Conservation (phyloP, 2,888 invertebrate species). For the Nephrotoma flavescens region DNA sequence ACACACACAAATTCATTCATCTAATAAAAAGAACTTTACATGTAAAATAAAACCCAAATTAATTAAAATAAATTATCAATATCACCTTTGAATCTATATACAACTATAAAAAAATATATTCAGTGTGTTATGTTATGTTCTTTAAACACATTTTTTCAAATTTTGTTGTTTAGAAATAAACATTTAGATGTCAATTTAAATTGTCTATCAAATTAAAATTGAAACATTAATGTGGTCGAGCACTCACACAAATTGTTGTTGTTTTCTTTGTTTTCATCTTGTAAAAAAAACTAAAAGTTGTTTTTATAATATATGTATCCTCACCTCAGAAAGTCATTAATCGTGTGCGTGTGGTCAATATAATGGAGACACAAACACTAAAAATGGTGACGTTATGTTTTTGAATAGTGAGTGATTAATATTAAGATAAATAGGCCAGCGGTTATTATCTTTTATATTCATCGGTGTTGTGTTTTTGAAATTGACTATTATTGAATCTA, state of each 20-base stretch:
- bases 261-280: not conserved
- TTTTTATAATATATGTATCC: not conserved
- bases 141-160: not conserved
- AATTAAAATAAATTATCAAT: not conserved
- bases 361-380: not conserved
- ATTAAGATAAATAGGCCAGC: not conserved
- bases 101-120: not conserved
- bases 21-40: not conserved
- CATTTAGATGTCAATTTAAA: not conserved
- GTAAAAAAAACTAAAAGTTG: not conserved
- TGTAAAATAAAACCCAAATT: not conserved
- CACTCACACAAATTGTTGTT: not conserved
- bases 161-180: not conserved
- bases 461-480: not conserved
- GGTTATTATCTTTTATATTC: too few relatives aligned
- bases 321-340: not conserved
- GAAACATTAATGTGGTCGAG: not conserved
- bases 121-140: not conserved
- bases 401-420: not conserved
- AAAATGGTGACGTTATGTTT: not conserved
- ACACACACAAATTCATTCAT: not conserved
- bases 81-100: not conserved
- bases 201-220: not conserved
- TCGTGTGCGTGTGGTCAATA: not conserved
- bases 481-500: not conserved